phyloP scores from a whole-genome alignment of 1,140 invertebrate species.

The Cataglyphis hispanica region DNA sequence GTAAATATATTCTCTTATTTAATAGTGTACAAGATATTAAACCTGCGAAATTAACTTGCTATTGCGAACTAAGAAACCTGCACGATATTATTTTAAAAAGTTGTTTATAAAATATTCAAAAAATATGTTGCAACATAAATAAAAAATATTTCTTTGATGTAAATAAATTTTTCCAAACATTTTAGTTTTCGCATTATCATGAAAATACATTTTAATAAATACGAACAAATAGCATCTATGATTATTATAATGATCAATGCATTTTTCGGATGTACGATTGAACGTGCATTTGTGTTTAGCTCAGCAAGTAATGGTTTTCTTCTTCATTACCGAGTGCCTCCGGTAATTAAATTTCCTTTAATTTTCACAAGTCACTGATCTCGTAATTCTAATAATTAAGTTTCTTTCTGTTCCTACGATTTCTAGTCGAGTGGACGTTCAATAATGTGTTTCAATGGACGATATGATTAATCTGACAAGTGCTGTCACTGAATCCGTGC shows the following conservation, averaged over 20 bases:
- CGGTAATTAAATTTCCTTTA: constrained; percentile 81
- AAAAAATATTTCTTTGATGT: not conserved
- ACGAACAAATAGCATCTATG: not conserved
- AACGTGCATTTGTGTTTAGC: constrained; percentile 8
- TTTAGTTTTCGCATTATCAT: not conserved
- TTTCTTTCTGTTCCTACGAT: constrained; percentile 40
- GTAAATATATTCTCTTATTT: not conserved
- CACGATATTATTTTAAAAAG: not conserved
- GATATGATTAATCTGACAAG: constrained; percentile 47
- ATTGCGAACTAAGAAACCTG: not conserved
- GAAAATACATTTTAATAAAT: not conserved
- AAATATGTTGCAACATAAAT: not conserved
- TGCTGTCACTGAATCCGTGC: not conserved
- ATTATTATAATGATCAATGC: not conserved
- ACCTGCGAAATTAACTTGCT: constrained; percentile 1
- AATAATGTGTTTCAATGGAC: constrained; percentile 47
- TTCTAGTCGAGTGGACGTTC: constrained; percentile 44
- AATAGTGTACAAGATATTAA: constrained; percentile 8
- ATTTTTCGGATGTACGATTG: not conserved
- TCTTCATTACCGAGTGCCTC: constrained; percentile 69
- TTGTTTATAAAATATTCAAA: not conserved
- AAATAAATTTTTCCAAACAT: not conserved
- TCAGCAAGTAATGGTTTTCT: constrained; percentile 60
- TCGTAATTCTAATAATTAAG: constrained; percentile 61
- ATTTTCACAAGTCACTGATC: constrained; percentile 75